These are phyloP conservation scores for Alosa sapidissima DNA, from an alignment of 2,797 vertebrate genomes.

Conservation along the genomic window DNA sequence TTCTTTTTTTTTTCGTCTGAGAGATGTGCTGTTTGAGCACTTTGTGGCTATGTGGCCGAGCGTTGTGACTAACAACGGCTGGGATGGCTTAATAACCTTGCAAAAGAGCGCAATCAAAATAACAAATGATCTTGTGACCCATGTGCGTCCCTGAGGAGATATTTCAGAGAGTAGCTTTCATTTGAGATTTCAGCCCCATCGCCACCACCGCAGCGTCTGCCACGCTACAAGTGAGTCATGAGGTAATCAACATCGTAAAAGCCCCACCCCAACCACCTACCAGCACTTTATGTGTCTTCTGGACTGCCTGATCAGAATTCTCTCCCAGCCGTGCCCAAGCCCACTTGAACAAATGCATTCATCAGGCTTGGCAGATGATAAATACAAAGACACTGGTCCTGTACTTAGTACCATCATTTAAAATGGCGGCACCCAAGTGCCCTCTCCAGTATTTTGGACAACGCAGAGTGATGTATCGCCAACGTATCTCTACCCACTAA, in stretches of 20 bases:
- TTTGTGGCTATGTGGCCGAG: neutral
- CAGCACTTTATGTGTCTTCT: neutral
- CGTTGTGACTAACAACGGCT: neutral
- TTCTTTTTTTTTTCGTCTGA: neutral
- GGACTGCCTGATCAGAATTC: conserved; percentile 9
- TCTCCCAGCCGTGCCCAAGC: neutral
- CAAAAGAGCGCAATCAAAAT: conserved; percentile 9
- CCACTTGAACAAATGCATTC: neutral
- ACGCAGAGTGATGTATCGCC: neutral
- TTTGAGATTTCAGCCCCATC: neutral
- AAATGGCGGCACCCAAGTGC: neutral
- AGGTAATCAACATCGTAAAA: neutral
- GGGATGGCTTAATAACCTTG: neutral
- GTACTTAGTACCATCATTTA: neutral
- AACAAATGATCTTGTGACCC: conserved; percentile 14
- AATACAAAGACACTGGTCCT: neutral
- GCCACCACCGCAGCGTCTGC: neutral
- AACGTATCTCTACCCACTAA: neutral
- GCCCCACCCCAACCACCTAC: neutral
- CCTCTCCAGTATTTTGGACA: neutral
- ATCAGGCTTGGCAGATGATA: neutral
- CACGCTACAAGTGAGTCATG: conserved; percentile 1
- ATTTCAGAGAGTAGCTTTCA: neutral
- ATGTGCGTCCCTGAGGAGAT: neutral
- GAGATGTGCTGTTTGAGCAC: neutral